These are phyloP conservation scores for Albula glossodonta DNA, from an alignment of 2,113 vertebrate genomes.

Conservation along the genomic window DNA sequence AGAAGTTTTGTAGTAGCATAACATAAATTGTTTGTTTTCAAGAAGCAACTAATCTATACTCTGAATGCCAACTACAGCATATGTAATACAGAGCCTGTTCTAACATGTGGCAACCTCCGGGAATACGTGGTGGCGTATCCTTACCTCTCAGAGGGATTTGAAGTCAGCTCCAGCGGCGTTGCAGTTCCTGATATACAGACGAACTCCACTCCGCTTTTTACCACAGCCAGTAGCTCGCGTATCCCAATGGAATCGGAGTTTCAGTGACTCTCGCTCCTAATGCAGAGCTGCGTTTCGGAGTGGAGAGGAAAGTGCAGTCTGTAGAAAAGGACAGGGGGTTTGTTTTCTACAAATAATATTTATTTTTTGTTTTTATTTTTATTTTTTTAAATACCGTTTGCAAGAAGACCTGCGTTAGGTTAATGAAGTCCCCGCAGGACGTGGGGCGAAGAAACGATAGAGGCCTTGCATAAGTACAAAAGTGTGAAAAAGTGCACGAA, in stretches of 20 bases:
- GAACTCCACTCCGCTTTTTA: slow-evolving; percentile 72
- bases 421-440: slow-evolving; percentile 62
- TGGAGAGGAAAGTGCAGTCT: slow-evolving; percentile 37
- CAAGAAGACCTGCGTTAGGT: slow-evolving; percentile 46
- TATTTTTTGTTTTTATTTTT: slow-evolving; percentile 13
- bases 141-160: slow-evolving; percentile 45
- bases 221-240: slow-evolving; percentile 36
- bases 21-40: no score
- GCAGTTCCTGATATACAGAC: slow-evolving; percentile 44
- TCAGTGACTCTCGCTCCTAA: slow-evolving; percentile 53
- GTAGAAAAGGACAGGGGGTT: slow-evolving; percentile 24
- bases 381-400: slow-evolving; percentile 1
- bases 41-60: no score
- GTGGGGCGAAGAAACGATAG: slow-evolving; percentile 55
- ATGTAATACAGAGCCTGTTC: background rate
- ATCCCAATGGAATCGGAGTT: slow-evolving; percentile 52
- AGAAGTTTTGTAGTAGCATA: no score
- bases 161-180: slow-evolving; percentile 35
- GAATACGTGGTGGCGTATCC: slow-evolving; percentile 48
- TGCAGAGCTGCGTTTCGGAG: slow-evolving; percentile 51
- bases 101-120: slow-evolving; percentile 17
- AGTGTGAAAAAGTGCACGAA: slow-evolving; percentile 44
- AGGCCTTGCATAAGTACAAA: slow-evolving; percentile 43
- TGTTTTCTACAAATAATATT: slow-evolving; percentile 16
- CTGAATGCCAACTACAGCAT: background rate